A percentile compares a stretch with the other conserved stretches of the same genome.
Conservation (phyloP, 2,888 invertebrate species). For the Leptinotarsa haldemani region DNA sequence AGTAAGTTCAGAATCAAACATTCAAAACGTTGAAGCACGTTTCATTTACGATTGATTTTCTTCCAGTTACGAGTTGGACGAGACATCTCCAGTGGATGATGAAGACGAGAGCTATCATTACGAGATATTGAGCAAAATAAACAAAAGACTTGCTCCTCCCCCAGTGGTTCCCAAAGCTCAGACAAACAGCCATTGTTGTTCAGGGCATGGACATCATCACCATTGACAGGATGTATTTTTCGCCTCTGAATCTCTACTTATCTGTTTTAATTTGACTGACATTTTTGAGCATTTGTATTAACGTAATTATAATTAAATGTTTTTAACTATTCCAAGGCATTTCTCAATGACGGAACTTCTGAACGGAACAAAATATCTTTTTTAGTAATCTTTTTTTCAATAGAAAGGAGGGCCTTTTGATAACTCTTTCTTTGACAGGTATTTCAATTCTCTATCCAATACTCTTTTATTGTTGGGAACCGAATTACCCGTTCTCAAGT, state of each 20-base stretch:
- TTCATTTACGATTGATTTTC: constrained; percentile 30
- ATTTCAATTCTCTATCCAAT: no score
- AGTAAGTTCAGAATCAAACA: constrained; percentile 67
- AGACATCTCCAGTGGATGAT: constrained; percentile 74
- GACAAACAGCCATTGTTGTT: constrained; percentile 53
- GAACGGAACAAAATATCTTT: no score
- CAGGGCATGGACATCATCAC: constrained; percentile 55
- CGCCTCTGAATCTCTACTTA: constrained; percentile 2
- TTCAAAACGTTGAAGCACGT: no score
- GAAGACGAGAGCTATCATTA: constrained; percentile 70
- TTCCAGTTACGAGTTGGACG: constrained; percentile 74
- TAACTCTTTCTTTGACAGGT: no score
- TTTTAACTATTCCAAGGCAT: neutral
- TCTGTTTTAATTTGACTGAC: constrained; percentile 13
- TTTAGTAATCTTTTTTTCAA: no score
- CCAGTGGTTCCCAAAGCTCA: neutral
- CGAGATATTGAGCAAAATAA: constrained; percentile 73
- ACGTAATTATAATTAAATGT: neutral
- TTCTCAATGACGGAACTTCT: no score
- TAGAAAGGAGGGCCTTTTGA: no score
- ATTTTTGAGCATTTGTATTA: neutral
- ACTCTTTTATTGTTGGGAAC: no score
- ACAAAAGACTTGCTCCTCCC: constrained; percentile 59
- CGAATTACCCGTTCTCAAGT: no score
- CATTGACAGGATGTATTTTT: neutral